Evolutionary conservation across 2,113 vertebrate genomes (phyloP).

Genomic region (Sarotherodon lohbergeri): DNA sequence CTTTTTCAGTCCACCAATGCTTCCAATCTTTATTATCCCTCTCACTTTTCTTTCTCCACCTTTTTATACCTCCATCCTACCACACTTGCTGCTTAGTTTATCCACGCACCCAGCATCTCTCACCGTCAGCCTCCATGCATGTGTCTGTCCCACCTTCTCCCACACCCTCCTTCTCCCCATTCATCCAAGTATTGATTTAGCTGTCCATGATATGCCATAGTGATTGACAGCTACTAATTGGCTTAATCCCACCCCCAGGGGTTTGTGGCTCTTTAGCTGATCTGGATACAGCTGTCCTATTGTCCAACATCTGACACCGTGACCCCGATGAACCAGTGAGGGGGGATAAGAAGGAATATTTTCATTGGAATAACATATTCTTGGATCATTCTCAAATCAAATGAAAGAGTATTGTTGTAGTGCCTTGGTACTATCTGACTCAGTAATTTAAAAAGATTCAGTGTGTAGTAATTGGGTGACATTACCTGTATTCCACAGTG

Average conservation of each 20-base stretch:
- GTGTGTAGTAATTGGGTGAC: neutral
- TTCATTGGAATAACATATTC: neutral
- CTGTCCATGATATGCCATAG: constrained; percentile 37
- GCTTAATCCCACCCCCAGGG: constrained; percentile 56
- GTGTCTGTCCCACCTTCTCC: neutral
- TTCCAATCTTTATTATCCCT: neutral
- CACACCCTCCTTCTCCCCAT: neutral
- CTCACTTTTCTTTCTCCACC: neutral
- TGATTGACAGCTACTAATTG: constrained; percentile 69
- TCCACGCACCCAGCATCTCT: neutral
- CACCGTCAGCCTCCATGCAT: neutral
- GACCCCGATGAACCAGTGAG: constrained; percentile 26
- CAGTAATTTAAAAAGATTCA: neutral
- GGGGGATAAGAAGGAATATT: neutral
- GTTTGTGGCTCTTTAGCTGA: constrained; percentile 31
- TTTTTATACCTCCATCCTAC: neutral
- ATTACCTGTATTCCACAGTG: neutral
- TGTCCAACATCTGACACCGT: constrained; percentile 57
- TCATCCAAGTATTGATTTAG: constrained; percentile 52
- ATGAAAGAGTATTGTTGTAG: neutral
- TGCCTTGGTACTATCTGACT: neutral
- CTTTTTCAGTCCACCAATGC: neutral
- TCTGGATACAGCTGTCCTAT: constrained; percentile 69
- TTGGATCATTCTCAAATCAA: neutral
- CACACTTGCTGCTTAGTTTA: neutral